phyloP scores from a whole-genome alignment of 2,113 vertebrate species.

The Larimichthys polyactis region DNA sequence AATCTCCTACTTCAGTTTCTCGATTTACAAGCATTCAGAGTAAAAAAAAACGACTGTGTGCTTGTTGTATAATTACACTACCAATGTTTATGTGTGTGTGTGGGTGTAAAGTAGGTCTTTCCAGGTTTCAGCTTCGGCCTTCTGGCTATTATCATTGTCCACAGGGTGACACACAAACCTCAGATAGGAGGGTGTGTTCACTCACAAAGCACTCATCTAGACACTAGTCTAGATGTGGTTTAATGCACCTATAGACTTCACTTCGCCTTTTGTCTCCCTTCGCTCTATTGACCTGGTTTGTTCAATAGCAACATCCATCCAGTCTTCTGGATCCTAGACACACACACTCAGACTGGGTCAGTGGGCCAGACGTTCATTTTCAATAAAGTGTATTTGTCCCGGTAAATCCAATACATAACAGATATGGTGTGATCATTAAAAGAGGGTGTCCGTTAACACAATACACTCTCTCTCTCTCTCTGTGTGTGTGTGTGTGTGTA shows the following conservation, averaged over 20 bases:
- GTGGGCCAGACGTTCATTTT: constrained; percentile 61
- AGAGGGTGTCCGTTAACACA: constrained; percentile 55
- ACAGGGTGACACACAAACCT: constrained; percentile 30
- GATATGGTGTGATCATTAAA: constrained; percentile 37
- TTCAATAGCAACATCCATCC: constrained; percentile 53
- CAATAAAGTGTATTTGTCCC: constrained; percentile 30
- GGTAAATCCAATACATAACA: constrained; percentile 32
- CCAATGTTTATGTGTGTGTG: neutral
- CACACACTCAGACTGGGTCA: constrained; percentile 62
- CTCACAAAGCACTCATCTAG: constrained; percentile 26
- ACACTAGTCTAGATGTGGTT: constrained; percentile 20
- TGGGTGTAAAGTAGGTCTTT: neutral
- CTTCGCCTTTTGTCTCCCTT: constrained; percentile 51
- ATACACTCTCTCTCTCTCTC: constrained; percentile 13
- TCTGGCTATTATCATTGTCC: constrained; percentile 45
- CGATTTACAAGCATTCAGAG: neutral
- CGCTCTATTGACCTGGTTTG: constrained; percentile 70
- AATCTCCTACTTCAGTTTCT: neutral
- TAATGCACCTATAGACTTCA: constrained; percentile 7
- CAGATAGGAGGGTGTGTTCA: constrained; percentile 33
- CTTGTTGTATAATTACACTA: neutral
- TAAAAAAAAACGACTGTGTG: neutral
- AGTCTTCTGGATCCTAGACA: constrained; percentile 38
- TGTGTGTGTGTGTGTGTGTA: constrained; percentile 26
- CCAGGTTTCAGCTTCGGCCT: constrained; percentile 49